These are phyloP conservation scores for Nasalis larvatus DNA, from an alignment of 2,113 vertebrate species.

Conservation along the genomic window DNA sequence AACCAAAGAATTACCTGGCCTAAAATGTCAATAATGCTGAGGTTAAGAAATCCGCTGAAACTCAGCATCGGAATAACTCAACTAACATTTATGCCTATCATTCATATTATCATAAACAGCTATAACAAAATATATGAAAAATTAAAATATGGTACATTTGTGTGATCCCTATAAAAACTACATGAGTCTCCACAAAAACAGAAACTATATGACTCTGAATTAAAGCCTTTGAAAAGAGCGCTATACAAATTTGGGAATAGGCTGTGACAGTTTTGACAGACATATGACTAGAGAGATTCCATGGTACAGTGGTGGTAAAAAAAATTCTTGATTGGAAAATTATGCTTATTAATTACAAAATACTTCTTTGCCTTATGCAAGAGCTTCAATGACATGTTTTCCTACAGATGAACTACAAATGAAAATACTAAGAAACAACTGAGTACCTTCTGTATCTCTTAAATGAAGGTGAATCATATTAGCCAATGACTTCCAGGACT, in stretches of 20 bases:
- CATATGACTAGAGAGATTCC: not conserved
- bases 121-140: not conserved
- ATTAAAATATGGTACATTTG: not conserved
- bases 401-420: not conserved
- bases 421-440: not conserved
- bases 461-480: not conserved
- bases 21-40: not conserved
- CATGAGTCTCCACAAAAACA: not conserved
- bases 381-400: not conserved
- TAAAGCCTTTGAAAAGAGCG: not conserved
- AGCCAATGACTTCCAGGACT: not conserved
- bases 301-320: not conserved
- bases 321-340: not conserved
- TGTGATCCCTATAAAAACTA: not conserved
- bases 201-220: not conserved
- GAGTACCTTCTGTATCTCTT: not conserved
- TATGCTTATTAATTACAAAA: slow-evolving; percentile 31
- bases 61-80: not conserved
- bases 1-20: not conserved
- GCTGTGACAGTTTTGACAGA: not conserved
- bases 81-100: not conserved
- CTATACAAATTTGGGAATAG: not conserved
- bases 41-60: not conserved
- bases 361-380: not conserved
- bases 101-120: not conserved